Base-by-base conservation (phyloP, 2,113 vertebrate genomes). In the Coturnix japonica region DNA sequence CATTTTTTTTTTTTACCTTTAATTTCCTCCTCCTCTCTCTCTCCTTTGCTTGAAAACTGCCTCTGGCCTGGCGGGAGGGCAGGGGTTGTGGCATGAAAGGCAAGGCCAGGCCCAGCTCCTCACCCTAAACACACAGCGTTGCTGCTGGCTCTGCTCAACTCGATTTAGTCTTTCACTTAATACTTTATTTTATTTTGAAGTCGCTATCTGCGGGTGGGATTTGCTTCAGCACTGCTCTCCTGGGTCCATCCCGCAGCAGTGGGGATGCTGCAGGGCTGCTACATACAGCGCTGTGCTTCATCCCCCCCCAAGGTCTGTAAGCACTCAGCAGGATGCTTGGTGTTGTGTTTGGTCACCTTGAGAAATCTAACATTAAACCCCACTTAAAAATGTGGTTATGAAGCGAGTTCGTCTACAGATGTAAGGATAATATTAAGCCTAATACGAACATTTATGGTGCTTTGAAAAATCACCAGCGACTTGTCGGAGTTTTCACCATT, bases 1-100 rank as follows among this genome's bases (percentile, higher is more conserved):
- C 98, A 96, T 49, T 49, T 49, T 49, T 47, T 43, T 98, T 98
- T 98, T 98, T 98, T 99, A 97, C 94, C 96, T 98, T 98, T 99
- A 98, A 98, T 99, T 99, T 99, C 98, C 98, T 98, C 95, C 97
- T 93, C 86, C 74, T 81, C 72, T 94, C 70, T 82, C 54, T n/a
- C 49, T 33, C 41, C 54, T 61, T 89, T 74, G 49, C 78, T 95
- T 13, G 9, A 65, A 96, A 95, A 65, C 81, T 11, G 30, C 77
- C 23, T 83, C 87, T 85, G 94, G 82, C 75, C 5, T 4, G 83
- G 73, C 93, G 81, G 46, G 79, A 94, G 85, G 76, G 80, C 85
- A 93, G 88, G 37, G 53, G n/a, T 56, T 10, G 23, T 20, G 64
- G 47, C 57, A 72, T 1, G 0, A 2, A 93, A 61, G 21, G 79